Evolutionary conservation across 2,113 vertebrate genomes (phyloP).

Genomic region (Gymnorhina tibicen): DNA sequence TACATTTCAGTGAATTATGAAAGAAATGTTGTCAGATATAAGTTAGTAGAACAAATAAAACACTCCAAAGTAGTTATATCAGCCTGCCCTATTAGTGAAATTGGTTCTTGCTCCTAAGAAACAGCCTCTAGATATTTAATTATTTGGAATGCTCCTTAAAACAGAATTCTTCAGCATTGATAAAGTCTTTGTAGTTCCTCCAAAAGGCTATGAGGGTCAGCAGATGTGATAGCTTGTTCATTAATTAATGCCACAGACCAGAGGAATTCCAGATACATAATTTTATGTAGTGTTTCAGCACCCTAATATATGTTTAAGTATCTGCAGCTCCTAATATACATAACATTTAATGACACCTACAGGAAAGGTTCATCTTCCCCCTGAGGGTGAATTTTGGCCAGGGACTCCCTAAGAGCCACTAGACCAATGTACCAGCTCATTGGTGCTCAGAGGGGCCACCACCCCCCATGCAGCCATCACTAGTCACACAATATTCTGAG

Average conservation of each 20-base stretch:
- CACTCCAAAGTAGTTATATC: not conserved
- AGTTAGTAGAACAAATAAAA: not conserved
- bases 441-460: not conserved
- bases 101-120: slow-evolving; percentile 13
- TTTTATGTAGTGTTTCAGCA: not conserved
- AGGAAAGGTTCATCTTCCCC: not conserved
- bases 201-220: slow-evolving; percentile 5
- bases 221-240: not conserved
- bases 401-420: not conserved
- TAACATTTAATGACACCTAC: not conserved
- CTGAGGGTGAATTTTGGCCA: not conserved
- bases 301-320: not conserved
- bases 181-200: not conserved
- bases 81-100: not conserved
- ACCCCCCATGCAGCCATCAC: fast-evolving
- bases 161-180: not conserved
- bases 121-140: slow-evolving; percentile 5
- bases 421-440: not conserved
- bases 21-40: not conserved
- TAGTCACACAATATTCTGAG: not conserved
- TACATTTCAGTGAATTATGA: not conserved
- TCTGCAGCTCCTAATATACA: not conserved
- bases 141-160: not conserved
- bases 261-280: not conserved
- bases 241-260: slow-evolving; percentile 25